phyloP scores from a whole-genome alignment of 1,140 invertebrate genomes.

The Matsumurasca onukii region DNA sequence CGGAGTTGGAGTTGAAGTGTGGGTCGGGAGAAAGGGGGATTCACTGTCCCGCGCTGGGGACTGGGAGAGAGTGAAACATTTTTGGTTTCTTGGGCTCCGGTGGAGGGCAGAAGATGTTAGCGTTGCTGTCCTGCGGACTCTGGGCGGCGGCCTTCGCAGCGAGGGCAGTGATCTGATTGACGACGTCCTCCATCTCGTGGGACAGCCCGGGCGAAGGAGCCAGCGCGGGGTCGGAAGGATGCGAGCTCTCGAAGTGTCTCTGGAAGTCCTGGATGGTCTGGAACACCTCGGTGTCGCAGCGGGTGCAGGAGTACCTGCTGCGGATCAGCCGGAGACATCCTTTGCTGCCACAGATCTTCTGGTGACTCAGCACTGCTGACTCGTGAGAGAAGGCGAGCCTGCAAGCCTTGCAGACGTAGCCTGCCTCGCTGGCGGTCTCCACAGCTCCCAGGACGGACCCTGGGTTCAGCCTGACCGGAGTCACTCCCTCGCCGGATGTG shows the following conservation, averaged over 20 bases:
- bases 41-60: constrained; percentile 38
- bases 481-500: constrained; percentile 41
- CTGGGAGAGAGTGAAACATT: constrained; percentile 31
- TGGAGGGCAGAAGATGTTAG: constrained; percentile 40
- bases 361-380: constrained; percentile 46
- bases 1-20: neutral
- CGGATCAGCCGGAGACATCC: constrained; percentile 65
- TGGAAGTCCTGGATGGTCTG: constrained; percentile 58
- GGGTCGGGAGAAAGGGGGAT: neutral
- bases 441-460: constrained; percentile 35
- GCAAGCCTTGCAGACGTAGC: constrained; percentile 81
- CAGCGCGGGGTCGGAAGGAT: constrained; percentile 39
- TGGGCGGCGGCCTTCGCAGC: constrained; percentile 62
- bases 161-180: constrained; percentile 77
- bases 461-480: constrained; percentile 32
- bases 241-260: constrained; percentile 53
- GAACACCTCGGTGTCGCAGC: constrained; percentile 63
- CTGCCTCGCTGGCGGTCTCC: constrained; percentile 57
- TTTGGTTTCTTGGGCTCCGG: constrained; percentile 35
- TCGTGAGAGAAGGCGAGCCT: constrained; percentile 74
- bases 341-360: constrained; percentile 48
- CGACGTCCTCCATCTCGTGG: constrained; percentile 80
- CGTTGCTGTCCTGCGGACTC: constrained; percentile 38
- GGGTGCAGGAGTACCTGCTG: constrained; percentile 67
- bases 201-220: constrained; percentile 54